Base-by-base conservation (phyloP, 2,888 invertebrate species). In the Heliconius erato region DNA sequence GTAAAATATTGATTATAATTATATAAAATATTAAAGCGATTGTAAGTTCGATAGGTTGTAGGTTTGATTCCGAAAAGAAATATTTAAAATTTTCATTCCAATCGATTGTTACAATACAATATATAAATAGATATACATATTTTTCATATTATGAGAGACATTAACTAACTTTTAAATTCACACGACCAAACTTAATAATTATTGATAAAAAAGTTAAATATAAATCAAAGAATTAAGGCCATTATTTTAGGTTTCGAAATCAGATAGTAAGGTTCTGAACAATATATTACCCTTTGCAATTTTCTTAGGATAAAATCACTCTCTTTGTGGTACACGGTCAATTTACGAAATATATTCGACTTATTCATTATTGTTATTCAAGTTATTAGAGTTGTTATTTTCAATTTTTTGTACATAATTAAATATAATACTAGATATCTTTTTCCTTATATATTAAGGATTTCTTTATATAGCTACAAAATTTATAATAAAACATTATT, bases 231-330 rank as follows among this genome's bases (percentile, higher is more conserved):
- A 16, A 74, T 49, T 54, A 67, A 67, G n/a, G n/a, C n/a, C n/a
- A n/a, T n/a, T n/a, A n/a, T n/a, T n/a, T n/a, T n/a, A 80, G 81
- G 80, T 79, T 65, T 78, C 63, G 71, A 82, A 81, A 84, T 84
- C 79, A 84, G 85, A 85, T 84, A 84, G 81, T 44, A 69, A 23
- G 19, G 26, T 80, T 78, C 69, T 49, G 83, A 81, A 83, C 83
- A 83, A 83, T 82, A 83, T 84, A 84, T 84, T 84, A 80, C 81
- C 74, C 59, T 74, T 16, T 59, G 69, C 74, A 59, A 69, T 80
- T 76, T 74, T 71, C 54, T 79, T 82, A 35, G 79, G 80, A 84
- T 84, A 81, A 83, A 83, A 84, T 83, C 74, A 71, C 28, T 69
- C 49, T n/a, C n/a, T n/a, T 28, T 74, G 49, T 49, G n/a, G 7